Percentiles rank a stretch among this genome's conserved stretches.
These are phyloP conservation scores for Andrena fulva DNA, from an alignment of 2,888 invertebrate genomes.

Conservation along the genomic window DNA sequence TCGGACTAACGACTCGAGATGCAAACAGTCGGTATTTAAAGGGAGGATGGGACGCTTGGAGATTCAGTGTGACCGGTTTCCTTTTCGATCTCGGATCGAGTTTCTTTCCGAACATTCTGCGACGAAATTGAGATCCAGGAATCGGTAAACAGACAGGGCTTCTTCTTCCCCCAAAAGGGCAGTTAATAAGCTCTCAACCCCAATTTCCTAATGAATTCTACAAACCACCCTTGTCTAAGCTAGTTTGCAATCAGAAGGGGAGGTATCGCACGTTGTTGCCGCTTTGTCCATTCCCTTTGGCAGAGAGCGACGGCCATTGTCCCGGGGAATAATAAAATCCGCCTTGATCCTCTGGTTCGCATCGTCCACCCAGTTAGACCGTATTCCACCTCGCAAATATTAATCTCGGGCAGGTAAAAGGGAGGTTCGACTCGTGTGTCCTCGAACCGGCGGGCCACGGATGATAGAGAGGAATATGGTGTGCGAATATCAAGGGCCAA, in stretches of 20 bases:
- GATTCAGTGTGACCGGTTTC: not conserved
- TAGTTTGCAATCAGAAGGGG: not conserved
- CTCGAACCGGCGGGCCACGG: not conserved
- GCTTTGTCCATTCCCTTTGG: conserved; percentile 44
- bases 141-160: no score
- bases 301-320: conserved; percentile 44
- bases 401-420: conserved; percentile 43
- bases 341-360: not conserved
- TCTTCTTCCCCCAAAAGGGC: no score
- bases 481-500: conserved; percentile 47
- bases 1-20: conserved; percentile 13
- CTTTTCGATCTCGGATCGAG: conserved; percentile 22
- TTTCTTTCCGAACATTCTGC: conserved; percentile 5
- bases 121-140: no score
- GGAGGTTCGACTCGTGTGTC: conserved; percentile 3
- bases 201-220: no score
- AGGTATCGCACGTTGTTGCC: conserved; percentile 30
- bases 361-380: conserved; percentile 17
- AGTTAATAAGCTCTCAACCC: no score
- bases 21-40: conserved; percentile 44
- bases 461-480: not conserved
- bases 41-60: conserved; percentile 6
- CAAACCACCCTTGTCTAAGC: no score
- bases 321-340: conserved; percentile 53
- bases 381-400: conserved; percentile 51